Percentiles rank a stretch among this genome's conserved stretches.
Evolutionary conservation across 1,140 invertebrate genomes (phyloP).

Genomic region (Mesaphorura yosii): DNA sequence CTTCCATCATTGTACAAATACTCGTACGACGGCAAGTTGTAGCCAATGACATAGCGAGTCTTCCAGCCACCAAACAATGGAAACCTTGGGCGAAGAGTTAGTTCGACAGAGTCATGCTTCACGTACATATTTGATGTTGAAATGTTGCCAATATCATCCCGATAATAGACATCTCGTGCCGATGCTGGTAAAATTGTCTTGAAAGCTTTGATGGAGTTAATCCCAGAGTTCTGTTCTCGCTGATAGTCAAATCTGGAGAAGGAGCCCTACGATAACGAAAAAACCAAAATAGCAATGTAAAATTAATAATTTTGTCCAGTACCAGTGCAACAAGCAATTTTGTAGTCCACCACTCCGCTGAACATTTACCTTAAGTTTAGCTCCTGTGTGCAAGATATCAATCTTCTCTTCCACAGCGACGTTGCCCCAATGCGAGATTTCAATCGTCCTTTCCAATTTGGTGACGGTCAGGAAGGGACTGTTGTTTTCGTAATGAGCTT

Average conservation of each 20-base stretch:
- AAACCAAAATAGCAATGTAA: slow-evolving; percentile 10
- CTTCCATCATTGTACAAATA: slow-evolving; percentile 67
- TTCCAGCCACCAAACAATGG: slow-evolving; percentile 98
- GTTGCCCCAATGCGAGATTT: slow-evolving; percentile 98
- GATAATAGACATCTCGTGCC: slow-evolving; percentile 81
- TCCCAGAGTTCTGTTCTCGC: slow-evolving; percentile 68
- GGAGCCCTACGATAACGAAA: too few species aligned
- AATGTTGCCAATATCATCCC: slow-evolving; percentile 98
- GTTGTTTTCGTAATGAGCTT: slow-evolving; percentile 92
- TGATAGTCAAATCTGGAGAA: slow-evolving; percentile 94
- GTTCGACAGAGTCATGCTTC: slow-evolving; percentile 80
- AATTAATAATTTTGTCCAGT: background rate
- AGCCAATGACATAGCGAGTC: slow-evolving; percentile 91
- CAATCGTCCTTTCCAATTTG: slow-evolving; percentile 70
- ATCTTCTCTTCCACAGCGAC: slow-evolving; percentile 93
- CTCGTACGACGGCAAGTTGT: slow-evolving; percentile 94
- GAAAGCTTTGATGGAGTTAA: slow-evolving; percentile 80
- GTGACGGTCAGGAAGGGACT: slow-evolving; percentile 87
- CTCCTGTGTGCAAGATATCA: slow-evolving; percentile 83
- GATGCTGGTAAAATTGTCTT: slow-evolving; percentile 85
- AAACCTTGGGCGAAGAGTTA: slow-evolving; percentile 88
- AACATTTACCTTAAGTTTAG: slow-evolving; percentile 59
- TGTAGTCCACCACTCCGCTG: too few species aligned
- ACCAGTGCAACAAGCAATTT: background rate
- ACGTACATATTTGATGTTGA: slow-evolving; percentile 87